Evolutionary conservation across 2,113 vertebrate species (phyloP), one percentile per base, ranked within the genome.

Genomic region (Microcebus ravelobensis): DNA sequence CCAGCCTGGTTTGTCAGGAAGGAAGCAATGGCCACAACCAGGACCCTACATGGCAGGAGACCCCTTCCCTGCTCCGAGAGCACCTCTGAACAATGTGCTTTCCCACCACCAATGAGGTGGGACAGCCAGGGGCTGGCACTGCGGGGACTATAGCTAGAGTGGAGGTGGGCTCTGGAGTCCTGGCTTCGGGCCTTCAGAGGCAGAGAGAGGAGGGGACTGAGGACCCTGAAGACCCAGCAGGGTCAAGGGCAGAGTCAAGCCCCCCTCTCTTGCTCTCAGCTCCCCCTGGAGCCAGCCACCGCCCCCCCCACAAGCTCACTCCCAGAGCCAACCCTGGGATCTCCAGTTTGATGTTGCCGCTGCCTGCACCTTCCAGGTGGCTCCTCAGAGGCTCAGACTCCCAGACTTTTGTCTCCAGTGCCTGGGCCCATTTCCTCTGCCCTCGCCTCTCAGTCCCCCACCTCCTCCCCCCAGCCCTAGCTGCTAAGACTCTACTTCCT

Each of bases 401-500:
- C 42, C 96, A 98, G 98, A 97, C 98, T 97, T 97, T 87, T 70
- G 95, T 98, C 98, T 98, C 97, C 97, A 97, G 95, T 20, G 87
- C 95, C 95, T 76, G 70, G 96, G 95, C 97, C 96, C 91, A 93
- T 96, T 97, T 96, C 97, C 97, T 95, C 95, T 96, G 95, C 95
- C 95, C 96, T 98, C 50, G 73, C 95, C 97, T 95, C 85, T 87
- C 55, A n/a, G 79, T 36, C 88, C 94, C 92, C 95, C 95, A 59
- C 91, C 94, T 90, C 93, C 96, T 73, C 96, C 96, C 94, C 48
- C 93, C 36, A 36, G 93, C 39, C 88, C 79, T 34, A 65, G 76
- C 95, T 94, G 97, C 96, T 98, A 98, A 98, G 98, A 96, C 98
- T 96, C 96, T 67, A 9, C 98, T 98, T 97, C 98, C 97, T 98